Conservation (phyloP, 2,888 invertebrate genomes). For the Xestia xanthographa region DNA sequence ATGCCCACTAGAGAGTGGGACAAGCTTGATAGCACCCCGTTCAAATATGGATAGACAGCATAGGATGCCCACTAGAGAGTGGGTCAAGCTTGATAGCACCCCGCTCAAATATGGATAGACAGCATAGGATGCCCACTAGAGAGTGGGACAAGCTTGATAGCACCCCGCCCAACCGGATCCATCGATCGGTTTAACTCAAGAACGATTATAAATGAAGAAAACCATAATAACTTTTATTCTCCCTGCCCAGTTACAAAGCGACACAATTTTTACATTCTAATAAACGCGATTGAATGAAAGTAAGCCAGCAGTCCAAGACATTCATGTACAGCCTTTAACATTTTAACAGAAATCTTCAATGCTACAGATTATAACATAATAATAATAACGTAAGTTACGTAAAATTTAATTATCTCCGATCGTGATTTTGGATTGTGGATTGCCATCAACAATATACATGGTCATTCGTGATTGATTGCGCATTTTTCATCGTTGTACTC, state of each 20-base stretch:
- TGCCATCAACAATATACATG: slow-evolving; percentile 51
- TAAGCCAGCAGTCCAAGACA: slow-evolving; percentile 7
- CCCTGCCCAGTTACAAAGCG: not conserved
- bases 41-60: too few species aligned
- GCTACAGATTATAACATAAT: slow-evolving; percentile 46
- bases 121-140: not conserved
- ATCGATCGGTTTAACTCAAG: not conserved
- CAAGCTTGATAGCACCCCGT: too few species aligned
- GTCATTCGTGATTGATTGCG: slow-evolving; percentile 53
- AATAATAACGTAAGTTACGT: slow-evolving; percentile 43
- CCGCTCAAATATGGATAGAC: not conserved
- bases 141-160: not conserved
- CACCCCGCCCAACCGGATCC: not conserved
- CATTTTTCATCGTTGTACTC: slow-evolving; percentile 28
- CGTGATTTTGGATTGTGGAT: slow-evolving; percentile 55
- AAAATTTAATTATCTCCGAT: slow-evolving; percentile 48
- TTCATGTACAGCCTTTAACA: slow-evolving; percentile 41
- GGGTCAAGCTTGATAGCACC: too few species aligned
- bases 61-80: too few species aligned
- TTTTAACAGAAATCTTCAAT: slow-evolving; percentile 52
- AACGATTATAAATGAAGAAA: not conserved
- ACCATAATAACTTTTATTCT: not conserved
- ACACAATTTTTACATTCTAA: not conserved
- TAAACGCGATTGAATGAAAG: slow-evolving; percentile 23
- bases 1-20: too few species aligned